Percentiles rank a stretch among this genome's conserved stretches.
Conservation (phyloP, 1,140 invertebrate species). For the Bombus ignitus region DNA sequence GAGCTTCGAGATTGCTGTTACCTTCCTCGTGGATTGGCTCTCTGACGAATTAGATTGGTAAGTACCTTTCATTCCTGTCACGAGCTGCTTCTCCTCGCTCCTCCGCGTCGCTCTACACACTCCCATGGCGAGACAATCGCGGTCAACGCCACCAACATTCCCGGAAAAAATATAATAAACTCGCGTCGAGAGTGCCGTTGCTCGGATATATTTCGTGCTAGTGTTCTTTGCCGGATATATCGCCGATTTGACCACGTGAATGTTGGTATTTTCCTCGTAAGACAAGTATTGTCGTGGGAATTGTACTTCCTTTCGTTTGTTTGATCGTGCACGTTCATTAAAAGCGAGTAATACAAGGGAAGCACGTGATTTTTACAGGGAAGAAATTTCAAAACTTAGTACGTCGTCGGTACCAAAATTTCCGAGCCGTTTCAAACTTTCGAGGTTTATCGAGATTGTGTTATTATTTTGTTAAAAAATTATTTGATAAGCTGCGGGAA, state of each 20-base stretch:
- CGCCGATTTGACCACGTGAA: neutral
- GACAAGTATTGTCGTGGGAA: neutral
- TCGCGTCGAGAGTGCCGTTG: neutral
- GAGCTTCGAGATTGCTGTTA: neutral
- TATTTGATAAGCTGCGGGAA: too few species aligned
- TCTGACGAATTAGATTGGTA: slow-evolving; percentile 35
- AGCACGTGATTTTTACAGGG: neutral
- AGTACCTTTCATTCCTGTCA: slow-evolving; percentile 10
- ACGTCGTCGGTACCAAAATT: neutral
- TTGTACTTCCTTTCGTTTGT: neutral
- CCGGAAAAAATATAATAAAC: neutral
- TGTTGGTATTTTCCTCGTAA: neutral
- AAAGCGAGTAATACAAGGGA: neutral
- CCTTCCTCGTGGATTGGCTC: slow-evolving; percentile 3
- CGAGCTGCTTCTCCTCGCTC: neutral
- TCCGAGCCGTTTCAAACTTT: neutral
- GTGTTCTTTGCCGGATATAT: neutral
- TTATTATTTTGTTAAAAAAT: neutral
- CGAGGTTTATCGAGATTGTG: neutral
- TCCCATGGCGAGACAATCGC: neutral
- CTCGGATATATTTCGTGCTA: neutral
- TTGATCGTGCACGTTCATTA: neutral
- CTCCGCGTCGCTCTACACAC: neutral
- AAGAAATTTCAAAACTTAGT: neutral
- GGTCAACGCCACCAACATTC: neutral